A percentile compares a stretch with the other conserved stretches of the same genome.
phyloP scores from a whole-genome alignment of 2,888 invertebrate species.

The Tenthredo mesomela region DNA sequence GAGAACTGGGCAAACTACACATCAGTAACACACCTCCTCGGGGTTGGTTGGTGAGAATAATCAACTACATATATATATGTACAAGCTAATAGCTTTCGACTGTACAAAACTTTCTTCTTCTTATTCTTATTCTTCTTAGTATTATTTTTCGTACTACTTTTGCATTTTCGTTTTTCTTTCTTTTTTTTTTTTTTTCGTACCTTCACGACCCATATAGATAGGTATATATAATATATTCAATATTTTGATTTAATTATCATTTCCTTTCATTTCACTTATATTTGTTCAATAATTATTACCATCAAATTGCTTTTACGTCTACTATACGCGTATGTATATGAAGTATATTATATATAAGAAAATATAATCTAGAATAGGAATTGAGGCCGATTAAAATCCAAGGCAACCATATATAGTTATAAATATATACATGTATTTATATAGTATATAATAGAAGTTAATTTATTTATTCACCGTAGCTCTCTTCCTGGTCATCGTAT shows the following conservation, averaged over 20 bases:
- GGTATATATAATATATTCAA: neutral
- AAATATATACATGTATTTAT: neutral
- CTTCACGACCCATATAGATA: neutral
- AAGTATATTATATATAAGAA: no score
- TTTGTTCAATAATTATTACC: neutral
- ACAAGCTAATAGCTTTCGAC: neutral
- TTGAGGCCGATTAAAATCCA: neutral
- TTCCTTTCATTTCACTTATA: neutral
- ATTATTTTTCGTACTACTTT: neutral
- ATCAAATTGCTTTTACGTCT: neutral
- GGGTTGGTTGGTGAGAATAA: constrained; percentile 1
- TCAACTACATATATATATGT: neutral
- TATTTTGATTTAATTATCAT: neutral
- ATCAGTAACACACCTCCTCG: constrained; percentile 10
- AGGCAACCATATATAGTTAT: neutral
- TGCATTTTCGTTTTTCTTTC: neutral
- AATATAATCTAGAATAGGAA: neutral
- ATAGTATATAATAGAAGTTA: neutral
- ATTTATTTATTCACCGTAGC: no score
- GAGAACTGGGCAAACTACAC: neutral
- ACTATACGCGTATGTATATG: no score
- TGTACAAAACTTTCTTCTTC: neutral
- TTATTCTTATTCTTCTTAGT: neutral
- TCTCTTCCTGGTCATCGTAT: no score
- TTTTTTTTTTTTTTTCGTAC: neutral